Conservation (phyloP, 2,113 vertebrate genomes). For the Oryzias curvinotus region DNA sequence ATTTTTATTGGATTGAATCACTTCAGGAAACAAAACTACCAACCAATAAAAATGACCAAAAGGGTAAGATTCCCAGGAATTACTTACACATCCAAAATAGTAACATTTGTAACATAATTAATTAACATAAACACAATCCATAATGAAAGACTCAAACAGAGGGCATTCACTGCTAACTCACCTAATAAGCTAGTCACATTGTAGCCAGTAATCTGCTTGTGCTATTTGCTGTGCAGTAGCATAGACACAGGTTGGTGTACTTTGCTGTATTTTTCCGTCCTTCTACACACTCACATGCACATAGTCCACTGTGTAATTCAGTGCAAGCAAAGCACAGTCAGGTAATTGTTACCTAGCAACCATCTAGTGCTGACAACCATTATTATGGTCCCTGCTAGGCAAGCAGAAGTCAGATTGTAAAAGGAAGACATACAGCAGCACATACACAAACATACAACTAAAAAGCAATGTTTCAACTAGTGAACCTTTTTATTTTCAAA, state of each 20-base stretch:
- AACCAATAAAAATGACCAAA: too few species aligned
- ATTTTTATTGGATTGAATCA: too few species aligned
- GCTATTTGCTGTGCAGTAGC: constrained; percentile 36
- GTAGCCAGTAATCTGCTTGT: background rate
- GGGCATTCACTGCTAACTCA: background rate
- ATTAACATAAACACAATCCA: background rate
- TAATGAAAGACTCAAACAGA: background rate
- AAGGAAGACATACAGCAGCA: constrained; percentile 52
- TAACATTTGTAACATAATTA: background rate
- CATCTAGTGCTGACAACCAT: constrained; percentile 78
- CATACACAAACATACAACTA: constrained; percentile 12
- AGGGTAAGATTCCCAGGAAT: too few species aligned
- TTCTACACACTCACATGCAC: constrained; percentile 23
- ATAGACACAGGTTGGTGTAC: constrained; percentile 40
- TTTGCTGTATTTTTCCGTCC: constrained; percentile 63
- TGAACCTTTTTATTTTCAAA: constrained; percentile 14
- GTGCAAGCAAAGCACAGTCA: constrained; percentile 76
- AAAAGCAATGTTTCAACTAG: constrained; percentile 4
- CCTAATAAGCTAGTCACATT: constrained; percentile 9
- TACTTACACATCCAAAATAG: too few species aligned
- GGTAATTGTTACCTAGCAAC: constrained; percentile 84
- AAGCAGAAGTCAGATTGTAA: constrained; percentile 68
- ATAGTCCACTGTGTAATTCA: constrained; percentile 65
- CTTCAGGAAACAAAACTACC: too few species aligned
- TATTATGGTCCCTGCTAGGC: constrained; percentile 73